Evolutionary conservation across 1,140 invertebrate species (phyloP).

Genomic region (Drosophila nigromelanica): DNA sequence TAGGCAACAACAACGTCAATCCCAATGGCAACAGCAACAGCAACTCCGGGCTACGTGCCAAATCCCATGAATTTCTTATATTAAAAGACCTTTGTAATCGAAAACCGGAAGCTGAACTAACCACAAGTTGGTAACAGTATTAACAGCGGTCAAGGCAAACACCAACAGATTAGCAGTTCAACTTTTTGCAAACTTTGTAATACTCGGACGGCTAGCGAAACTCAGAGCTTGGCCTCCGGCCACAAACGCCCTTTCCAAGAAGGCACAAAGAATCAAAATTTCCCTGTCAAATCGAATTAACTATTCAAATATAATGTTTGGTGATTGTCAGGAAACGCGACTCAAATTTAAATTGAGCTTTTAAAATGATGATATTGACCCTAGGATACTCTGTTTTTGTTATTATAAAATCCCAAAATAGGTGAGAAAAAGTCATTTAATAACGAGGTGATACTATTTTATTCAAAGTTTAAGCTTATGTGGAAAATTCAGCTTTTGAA

Average conservation of each 20-base stretch:
- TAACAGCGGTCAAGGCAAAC: conserved; percentile 42
- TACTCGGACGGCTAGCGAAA: conserved; percentile 34
- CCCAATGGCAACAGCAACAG: conserved; percentile 11
- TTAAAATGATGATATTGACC: not conserved
- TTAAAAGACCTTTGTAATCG: conserved; percentile 71
- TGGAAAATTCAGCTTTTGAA: no score
- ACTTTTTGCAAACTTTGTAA: conserved; percentile 69
- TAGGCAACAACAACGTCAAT: conserved; percentile 11
- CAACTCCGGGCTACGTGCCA: conserved; percentile 55
- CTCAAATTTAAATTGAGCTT: conserved; percentile 41
- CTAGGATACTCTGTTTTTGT: not conserved
- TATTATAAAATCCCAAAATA: no score
- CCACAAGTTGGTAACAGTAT: conserved; percentile 58
- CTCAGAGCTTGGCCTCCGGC: conserved; percentile 37
- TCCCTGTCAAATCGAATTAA: conserved; percentile 55
- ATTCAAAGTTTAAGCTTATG: no score
- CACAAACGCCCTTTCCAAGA: not conserved
- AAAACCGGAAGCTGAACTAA: conserved; percentile 70
- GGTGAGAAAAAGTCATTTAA: no score
- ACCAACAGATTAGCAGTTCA: conserved; percentile 67
- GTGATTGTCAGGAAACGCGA: conserved; percentile 35
- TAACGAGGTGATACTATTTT: no score
- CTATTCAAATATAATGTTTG: conserved; percentile 58
- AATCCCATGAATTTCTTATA: conserved; percentile 78
- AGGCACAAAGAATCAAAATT: conserved; percentile 51